Base-by-base conservation (phyloP, 2,113 vertebrate genomes). In the Corydoras maculifer region DNA sequence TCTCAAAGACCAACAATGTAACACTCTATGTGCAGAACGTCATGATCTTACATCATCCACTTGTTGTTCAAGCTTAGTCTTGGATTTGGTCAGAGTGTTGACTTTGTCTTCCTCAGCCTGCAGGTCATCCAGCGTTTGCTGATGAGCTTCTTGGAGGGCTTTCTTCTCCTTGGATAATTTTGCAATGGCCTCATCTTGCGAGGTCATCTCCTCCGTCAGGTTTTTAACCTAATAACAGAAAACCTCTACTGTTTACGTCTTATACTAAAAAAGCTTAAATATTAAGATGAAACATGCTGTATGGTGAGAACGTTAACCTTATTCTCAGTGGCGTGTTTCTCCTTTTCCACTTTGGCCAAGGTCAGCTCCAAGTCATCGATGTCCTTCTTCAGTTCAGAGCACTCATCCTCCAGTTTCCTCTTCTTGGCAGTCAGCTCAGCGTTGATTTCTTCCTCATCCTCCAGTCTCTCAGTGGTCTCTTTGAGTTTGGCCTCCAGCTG, bases 341-440 rank as follows among this genome's bases (percentile, higher is more conserved):
- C 79, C 35, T 81, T 81, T 48, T 68, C 66, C 55, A 68, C 66
- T 68, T 68, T 68, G 11, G 66, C 66, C 55, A 68, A 59, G 10
- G 72, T 78, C 10, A 78, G 68, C 53, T 78, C 53, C 72, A 78
- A 58, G 35, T 78, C 76, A 51, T 78, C 76, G 58, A 72, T 78
- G 13, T 75, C 73, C 55, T 75, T 69, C 84, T 91, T 91, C 15
- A 92, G 82, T 50, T 91, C 90, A 70, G 89, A 90, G 32, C 90
- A 92, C 73, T 92, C 91, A 2, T 92, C 91, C 57, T 91, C 90
- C 76, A 92, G 83, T 70, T 91, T 91, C 71, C 84, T 91, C 77
- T 90, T 91, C 80, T 90, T 90, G 77, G 87, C 87, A 0, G 89
- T 91, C 55, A 90, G 76, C 80, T 87, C 84, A 49, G 82, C 82